Evolutionary conservation across 2,797 vertebrate species (phyloP).

Genomic region (Philypnodon macrostomus): DNA sequence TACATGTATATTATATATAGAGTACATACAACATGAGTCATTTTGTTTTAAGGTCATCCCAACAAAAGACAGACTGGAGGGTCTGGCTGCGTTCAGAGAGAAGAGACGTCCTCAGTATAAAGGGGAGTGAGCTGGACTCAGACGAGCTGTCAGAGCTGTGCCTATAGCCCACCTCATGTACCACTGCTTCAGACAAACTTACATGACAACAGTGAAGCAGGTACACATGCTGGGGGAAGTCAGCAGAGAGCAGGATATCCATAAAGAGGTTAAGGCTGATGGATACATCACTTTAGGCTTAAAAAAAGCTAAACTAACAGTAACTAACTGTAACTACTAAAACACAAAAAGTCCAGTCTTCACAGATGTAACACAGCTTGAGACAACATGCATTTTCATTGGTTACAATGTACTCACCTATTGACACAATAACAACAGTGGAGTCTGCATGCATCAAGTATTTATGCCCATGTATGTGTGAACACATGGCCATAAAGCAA

Average conservation of each 20-base stretch:
- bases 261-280: constrained; percentile 1
- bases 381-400: not conserved
- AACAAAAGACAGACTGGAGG: constrained; percentile 95
- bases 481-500: not conserved
- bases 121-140: constrained; percentile 81
- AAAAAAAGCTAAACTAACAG: too few relatives aligned
- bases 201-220: constrained; percentile 16
- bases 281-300: constrained; percentile 1
- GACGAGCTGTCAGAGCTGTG: constrained; percentile 11
- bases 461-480: not conserved
- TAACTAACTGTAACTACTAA: too few relatives aligned
- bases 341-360: not conserved
- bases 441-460: constrained; percentile 26
- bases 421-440: not conserved
- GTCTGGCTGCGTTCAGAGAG: constrained; percentile 94
- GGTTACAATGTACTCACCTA: too few relatives aligned
- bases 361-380: not conserved
- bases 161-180: constrained; percentile 36
- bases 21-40: too few relatives aligned
- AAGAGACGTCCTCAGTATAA: constrained; percentile 89
- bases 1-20: too few relatives aligned
- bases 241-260: constrained; percentile 2
- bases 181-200: constrained; percentile 52
- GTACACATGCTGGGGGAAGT: constrained; percentile 12
- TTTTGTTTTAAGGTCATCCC: constrained; percentile 85